A percentile compares a stretch with the other conserved stretches of the same genome.
Evolutionary conservation across 1,140 invertebrate species (phyloP).

Genomic region (Psilanteris sp.): DNA sequence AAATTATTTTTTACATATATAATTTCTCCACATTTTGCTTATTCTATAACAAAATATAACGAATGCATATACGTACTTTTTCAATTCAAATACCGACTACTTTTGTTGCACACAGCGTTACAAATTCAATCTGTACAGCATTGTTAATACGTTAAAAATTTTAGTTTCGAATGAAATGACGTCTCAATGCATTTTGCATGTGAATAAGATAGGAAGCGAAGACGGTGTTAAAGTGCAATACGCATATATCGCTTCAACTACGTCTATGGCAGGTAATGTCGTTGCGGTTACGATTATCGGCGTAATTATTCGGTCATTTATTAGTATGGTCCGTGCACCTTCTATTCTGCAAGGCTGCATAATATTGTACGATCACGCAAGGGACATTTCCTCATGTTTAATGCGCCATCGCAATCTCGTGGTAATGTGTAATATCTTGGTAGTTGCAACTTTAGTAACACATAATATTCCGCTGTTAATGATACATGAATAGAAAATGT

Average conservation of each 20-base stretch:
- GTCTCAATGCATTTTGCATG: conserved; percentile 55
- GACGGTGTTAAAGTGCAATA: conserved; percentile 45
- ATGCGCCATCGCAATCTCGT: conserved; percentile 56
- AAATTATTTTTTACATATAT: no score
- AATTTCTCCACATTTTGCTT: no score
- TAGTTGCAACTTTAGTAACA: conserved; percentile 34
- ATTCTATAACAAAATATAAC: no score
- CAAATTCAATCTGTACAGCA: conserved; percentile 16
- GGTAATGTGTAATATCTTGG: conserved; percentile 55
- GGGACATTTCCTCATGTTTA: conserved; percentile 57
- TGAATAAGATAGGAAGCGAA: conserved; percentile 52
- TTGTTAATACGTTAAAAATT: conserved; percentile 33
- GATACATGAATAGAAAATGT: conserved; percentile 51
- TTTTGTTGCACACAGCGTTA: no score
- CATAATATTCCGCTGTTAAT: conserved; percentile 34
- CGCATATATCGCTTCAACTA: conserved; percentile 43
- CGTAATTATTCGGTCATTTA: conserved; percentile 64
- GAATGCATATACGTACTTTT: no score
- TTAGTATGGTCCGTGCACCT: conserved; percentile 59
- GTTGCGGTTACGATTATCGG: conserved; percentile 64
- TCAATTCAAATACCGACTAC: conserved; percentile 8
- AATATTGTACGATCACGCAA: conserved; percentile 55
- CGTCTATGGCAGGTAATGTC: conserved; percentile 35
- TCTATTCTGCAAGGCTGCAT: conserved; percentile 42
- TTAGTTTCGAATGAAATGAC: conserved; percentile 30